Evolutionary conservation across 2,113 vertebrate species (phyloP).

Genomic region (Craseonycteris thonglongyai): DNA sequence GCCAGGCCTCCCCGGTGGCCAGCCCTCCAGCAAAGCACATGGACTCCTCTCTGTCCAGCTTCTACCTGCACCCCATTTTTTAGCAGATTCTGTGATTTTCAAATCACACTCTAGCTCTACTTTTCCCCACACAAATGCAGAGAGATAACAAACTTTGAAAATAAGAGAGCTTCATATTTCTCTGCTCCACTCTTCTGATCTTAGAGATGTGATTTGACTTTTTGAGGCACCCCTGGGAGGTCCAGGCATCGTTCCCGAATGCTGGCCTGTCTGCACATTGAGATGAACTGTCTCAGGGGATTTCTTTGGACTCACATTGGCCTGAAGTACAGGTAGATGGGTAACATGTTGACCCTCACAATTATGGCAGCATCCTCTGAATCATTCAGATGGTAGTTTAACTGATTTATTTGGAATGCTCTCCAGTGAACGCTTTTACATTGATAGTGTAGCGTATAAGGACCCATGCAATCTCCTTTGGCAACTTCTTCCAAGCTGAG

Average conservation of each 20-base stretch:
- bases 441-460: not conserved
- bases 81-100: not conserved
- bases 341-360: not conserved
- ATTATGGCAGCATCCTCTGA: not conserved
- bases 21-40: not conserved
- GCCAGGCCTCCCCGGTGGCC: rapidly evolving
- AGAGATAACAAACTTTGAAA: not conserved
- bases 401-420: not conserved
- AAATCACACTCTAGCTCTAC: not conserved
- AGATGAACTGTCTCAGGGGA: not conserved
- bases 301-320: not conserved
- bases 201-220: not conserved
- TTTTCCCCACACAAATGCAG: not conserved
- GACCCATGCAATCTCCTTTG: not conserved
- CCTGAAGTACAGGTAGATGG: not conserved
- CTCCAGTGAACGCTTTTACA: not conserved
- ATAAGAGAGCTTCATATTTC: not conserved
- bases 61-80: not conserved
- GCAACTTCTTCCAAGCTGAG: not conserved
- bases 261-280: too few relatives aligned
- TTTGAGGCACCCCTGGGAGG: not conserved
- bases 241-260: not conserved
- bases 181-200: not conserved
- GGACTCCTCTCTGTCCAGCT: not conserved
- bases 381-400: not conserved